Evolutionary conservation across 2,888 invertebrate species (phyloP), one percentile per base, ranked within the genome.

Genomic region (Ditula angustiorana): DNA sequence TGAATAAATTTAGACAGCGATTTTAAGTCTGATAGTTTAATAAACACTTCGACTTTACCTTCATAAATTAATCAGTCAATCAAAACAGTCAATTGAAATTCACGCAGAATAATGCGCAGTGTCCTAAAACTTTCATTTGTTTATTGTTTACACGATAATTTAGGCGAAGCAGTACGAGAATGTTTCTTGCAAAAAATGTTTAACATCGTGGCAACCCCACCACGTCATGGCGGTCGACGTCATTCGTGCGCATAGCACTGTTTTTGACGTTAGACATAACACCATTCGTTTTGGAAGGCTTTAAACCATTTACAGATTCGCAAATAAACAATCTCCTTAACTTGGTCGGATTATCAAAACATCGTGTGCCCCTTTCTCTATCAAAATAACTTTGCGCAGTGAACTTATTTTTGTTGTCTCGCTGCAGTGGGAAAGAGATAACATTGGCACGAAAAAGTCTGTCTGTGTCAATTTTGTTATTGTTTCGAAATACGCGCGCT

Each of bases 181-280:
- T n/a, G n/a, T 52, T 35, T 35, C 1, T 13, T 23, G 46, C 1
- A 44, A 41, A 61, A 30, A 24, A 28, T 35, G 5, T 35, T 23
- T 5, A 7, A 5, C 5, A 2, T 19, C 24, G 2, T 59, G 35
- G 64, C 58, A 59, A 64, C 58, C 58, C 58, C 24, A 33, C 35
- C 63, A 64, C 64, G 64, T 59, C 58, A 64, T 21, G 28, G 19
- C 3, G 8, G 35, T 11, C 21, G 28, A 64, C 58, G 58, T 64
- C 64, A 64, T 53, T 23, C 37, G 10, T 2, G 21, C 35, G 24
- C n/a, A 16, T 33, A 26, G 50, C 58, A 53, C 53, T 21, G n/a
- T 21, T 13, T 21, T 59, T 59, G 53, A 64, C 58, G 28, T 58
- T 59, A 16, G 2, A 10, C 1, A 47, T 58, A 47, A 26, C 3